Evolutionary conservation across 2,797 vertebrate species (phyloP).

Genomic region (Luscinia megarhynchos): DNA sequence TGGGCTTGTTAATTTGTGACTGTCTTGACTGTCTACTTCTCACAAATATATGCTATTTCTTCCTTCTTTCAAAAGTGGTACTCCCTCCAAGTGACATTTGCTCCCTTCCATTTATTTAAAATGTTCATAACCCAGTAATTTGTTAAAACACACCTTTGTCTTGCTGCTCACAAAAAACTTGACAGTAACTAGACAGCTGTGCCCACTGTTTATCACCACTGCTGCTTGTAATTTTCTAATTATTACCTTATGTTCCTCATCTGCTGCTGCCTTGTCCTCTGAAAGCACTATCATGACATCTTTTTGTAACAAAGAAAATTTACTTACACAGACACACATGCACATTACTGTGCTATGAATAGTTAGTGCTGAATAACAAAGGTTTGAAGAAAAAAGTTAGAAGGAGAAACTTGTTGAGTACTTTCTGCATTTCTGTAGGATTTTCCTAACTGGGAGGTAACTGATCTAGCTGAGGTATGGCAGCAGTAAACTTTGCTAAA

Average conservation of each 20-base stretch:
- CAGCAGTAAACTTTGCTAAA: background rate
- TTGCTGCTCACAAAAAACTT: constrained; percentile 29
- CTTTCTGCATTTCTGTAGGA: background rate
- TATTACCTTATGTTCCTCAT: constrained; percentile 50
- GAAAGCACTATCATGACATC: background rate
- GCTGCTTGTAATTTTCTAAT: constrained; percentile 36
- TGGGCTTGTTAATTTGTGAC: background rate
- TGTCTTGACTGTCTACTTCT: background rate
- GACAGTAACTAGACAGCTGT: constrained; percentile 20
- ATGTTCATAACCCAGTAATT: background rate
- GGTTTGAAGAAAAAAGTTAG: background rate
- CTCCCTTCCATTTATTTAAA: background rate
- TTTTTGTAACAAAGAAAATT: background rate
- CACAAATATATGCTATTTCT: background rate
- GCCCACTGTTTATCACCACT: constrained; percentile 7
- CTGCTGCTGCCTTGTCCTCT: background rate
- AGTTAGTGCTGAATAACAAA: background rate
- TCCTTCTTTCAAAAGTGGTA: background rate
- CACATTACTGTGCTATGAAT: background rate
- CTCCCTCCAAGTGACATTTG: background rate
- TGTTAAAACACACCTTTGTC: constrained; percentile 7
- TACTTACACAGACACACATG: background rate
- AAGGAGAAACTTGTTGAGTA: background rate
- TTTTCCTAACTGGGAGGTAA: background rate
- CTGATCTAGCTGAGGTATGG: background rate